Conservation (phyloP, 2,797 vertebrate genomes). For the Macroramphosus scolopax region DNA sequence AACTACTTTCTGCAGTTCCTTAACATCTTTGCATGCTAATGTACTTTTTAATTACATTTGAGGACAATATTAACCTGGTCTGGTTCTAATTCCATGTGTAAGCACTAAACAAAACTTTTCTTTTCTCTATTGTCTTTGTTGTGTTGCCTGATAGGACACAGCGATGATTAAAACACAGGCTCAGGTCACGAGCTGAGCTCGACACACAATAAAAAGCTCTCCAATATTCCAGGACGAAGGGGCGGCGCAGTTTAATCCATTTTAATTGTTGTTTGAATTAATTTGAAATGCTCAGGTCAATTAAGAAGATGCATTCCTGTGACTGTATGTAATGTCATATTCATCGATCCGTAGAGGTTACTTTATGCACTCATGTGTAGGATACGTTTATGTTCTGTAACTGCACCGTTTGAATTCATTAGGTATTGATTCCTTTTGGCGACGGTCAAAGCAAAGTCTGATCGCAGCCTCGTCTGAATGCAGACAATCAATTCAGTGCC, state of each 20-base stretch:
- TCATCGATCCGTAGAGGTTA: slow-evolving; percentile 70
- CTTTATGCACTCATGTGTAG: slow-evolving; percentile 68
- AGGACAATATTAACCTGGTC: slow-evolving; percentile 16
- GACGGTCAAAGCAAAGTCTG: slow-evolving; percentile 56
- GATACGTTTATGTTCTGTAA: slow-evolving; percentile 72
- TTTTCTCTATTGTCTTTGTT: no score
- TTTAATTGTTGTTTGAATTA: slow-evolving; percentile 70
- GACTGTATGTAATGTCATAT: slow-evolving; percentile 70
- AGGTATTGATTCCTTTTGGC: slow-evolving; percentile 70
- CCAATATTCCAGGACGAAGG: slow-evolving; percentile 38
- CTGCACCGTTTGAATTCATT: slow-evolving; percentile 73
- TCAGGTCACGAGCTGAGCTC: slow-evolving; percentile 42
- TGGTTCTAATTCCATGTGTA: slow-evolving; percentile 32
- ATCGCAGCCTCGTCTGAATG: slow-evolving; percentile 55
- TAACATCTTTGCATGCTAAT: no score
- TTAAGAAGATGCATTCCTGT: slow-evolving; percentile 74
- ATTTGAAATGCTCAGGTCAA: slow-evolving; percentile 71
- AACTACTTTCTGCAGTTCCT: no score
- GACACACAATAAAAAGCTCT: slow-evolving; percentile 41
- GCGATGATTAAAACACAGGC: slow-evolving; percentile 61
- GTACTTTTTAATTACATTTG: slow-evolving; percentile 28
- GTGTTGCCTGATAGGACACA: slow-evolving; percentile 12
- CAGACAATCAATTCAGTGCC: slow-evolving; percentile 64
- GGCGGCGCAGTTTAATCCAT: slow-evolving; percentile 61
- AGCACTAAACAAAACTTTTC: slow-evolving; percentile 41